Evolutionary conservation across 2,797 vertebrate species (phyloP).

Genomic region (Mormyrus hasselquistii): DNA sequence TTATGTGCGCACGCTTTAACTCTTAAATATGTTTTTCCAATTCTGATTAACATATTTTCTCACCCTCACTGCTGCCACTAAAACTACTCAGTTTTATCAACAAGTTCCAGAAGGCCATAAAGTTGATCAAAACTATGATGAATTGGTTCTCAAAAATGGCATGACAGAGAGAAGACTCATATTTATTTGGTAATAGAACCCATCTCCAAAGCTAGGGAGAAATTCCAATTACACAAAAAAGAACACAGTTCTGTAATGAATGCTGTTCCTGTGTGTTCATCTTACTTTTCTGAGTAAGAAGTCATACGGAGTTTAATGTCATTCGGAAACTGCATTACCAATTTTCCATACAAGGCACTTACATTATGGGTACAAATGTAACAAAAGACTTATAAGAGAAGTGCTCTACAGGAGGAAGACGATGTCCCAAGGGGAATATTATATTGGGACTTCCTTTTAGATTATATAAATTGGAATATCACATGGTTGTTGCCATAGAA

Average conservation of each 20-base stretch:
- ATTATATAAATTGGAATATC: not conserved
- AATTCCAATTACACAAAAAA: not conserved
- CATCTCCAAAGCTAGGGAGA: not conserved
- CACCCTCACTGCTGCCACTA: not conserved
- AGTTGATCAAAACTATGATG: not conserved
- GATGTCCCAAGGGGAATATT: slow-evolving; percentile 6
- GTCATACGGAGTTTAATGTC: not conserved
- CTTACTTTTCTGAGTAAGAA: not conserved
- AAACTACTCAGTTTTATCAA: not conserved
- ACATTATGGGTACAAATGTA: not conserved
- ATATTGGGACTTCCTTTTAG: not conserved
- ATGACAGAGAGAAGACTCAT: not conserved
- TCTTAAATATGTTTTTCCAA: not conserved
- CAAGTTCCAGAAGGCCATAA: not conserved
- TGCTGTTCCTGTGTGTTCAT: not conserved
- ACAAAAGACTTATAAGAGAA: slow-evolving; percentile 2
- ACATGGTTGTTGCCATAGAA: not conserved
- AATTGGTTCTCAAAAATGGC: not conserved
- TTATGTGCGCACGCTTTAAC: not conserved
- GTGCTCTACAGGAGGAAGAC: not conserved
- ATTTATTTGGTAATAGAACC: not conserved
- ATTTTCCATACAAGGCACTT: not conserved
- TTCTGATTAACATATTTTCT: not conserved
- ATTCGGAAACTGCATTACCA: slow-evolving; percentile 1
- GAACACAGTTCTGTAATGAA: not conserved